Conservation (phyloP, 2,113 vertebrate species). For the Osmerus mordax region DNA sequence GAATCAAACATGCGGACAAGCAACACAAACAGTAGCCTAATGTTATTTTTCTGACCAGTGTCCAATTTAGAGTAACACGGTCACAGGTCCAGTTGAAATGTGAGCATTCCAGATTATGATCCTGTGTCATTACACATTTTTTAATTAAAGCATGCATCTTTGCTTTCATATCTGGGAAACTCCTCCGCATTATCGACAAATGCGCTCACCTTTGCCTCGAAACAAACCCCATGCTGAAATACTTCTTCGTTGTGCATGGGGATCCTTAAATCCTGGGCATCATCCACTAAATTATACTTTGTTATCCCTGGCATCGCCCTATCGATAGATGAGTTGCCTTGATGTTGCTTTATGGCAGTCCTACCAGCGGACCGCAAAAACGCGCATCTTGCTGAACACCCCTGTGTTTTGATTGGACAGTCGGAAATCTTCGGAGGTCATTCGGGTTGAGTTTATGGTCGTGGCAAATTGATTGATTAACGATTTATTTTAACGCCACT, state of each 20-base stretch:
- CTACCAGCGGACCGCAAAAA: slow-evolving; percentile 47
- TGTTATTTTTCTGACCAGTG: no score
- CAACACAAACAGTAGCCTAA: no score
- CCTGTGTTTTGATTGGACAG: slow-evolving; percentile 17
- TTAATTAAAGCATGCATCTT: neutral
- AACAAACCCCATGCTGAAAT: slow-evolving; percentile 89
- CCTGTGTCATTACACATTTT: no score
- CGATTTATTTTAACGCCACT: slow-evolving; percentile 15
- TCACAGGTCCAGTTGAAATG: no score
- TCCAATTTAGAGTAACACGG: no score
- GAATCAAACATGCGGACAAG: no score
- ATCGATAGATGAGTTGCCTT: slow-evolving; percentile 10
- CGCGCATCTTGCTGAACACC: slow-evolving; percentile 44
- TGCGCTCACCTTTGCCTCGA: slow-evolving; percentile 88
- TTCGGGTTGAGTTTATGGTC: slow-evolving; percentile 31
- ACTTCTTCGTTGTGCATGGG: slow-evolving; percentile 93
- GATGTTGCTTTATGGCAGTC: slow-evolving; percentile 50
- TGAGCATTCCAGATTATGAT: no score
- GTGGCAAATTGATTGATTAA: slow-evolving; percentile 25
- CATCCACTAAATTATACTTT: slow-evolving; percentile 94
- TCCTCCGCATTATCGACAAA: no score
- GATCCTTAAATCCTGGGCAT: slow-evolving; percentile 85
- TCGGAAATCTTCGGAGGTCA: slow-evolving; percentile 54
- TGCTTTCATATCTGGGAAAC: neutral
- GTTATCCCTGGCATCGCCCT: slow-evolving; percentile 87